Evolutionary conservation across 2,113 vertebrate genomes (phyloP), one percentile per base, ranked within the genome.

Genomic region (Oryzias woworae): DNA sequence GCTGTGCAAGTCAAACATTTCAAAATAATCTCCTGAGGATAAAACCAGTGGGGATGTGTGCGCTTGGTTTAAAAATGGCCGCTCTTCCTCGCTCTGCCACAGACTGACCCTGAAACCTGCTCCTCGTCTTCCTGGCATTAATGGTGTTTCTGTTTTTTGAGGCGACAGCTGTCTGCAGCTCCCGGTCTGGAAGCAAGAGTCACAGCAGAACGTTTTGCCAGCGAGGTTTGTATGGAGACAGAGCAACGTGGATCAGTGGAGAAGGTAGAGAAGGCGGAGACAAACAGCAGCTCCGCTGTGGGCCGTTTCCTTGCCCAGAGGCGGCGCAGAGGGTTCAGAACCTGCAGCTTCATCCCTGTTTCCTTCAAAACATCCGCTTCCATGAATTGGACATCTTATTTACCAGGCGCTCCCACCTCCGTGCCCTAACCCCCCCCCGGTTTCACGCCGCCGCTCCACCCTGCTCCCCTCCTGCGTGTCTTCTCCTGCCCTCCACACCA

Each of bases 291-390:
- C 63, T 86, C 80, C 81, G 78, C 82, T 67, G 73, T 69, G 77
- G 72, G 58, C 73, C 71, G 54, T 70, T 86, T 87, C 83, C 79
- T 77, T 20, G 20, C 20, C 20, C 62, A 4, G 48, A 49, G 55
- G 64, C 71, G 66, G 62, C 57, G 73, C 69, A 69, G 56, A 75
- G 75, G 74, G 83, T 66, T 68, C 74, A 85, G 75, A 73, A 36
- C 64, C 72, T 69, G 75, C 75, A 68, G 89, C 69, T 87, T 84
- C 83, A 80, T 91, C 88, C 87, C 71, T 77, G 82, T 89, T 93
- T 93, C 92, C 92, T 89, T 85, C 78, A 93, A 93, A 93, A 93
- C 92, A 94, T 93, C 92, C 92, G 89, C 84, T 10, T 88, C 60
- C 67, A 89, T 90, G 90, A 93, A 92, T 91, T 76, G 84, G 83